Evolutionary conservation across 1,140 invertebrate genomes (phyloP), one percentile per base, ranked within the genome.

Genomic region (Odontomachus brunneus): DNA sequence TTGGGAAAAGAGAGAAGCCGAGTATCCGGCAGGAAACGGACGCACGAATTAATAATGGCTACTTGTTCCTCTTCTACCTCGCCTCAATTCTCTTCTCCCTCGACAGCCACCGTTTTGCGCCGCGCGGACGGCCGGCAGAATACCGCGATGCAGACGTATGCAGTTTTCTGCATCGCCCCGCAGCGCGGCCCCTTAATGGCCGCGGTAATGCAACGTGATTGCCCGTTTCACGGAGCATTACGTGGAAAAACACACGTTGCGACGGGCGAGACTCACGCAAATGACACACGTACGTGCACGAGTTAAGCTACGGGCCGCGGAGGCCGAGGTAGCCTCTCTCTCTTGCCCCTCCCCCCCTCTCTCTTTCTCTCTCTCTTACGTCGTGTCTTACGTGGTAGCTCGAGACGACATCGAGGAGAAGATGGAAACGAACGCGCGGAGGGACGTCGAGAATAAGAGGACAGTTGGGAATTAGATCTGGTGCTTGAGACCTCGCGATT

Each of bases 151-250:
- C 59, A 62, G 62, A 66, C 67, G 29, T 62, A 73, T 62, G 55
- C 60, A 66, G 78, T 85, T 83, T 84, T 74, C 49, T 62, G 75
- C 51, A 86, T 73, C 72, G 71, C 78, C 82, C 84, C 75, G 87
- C 86, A 83, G 89, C 88, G 66, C 82, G 83, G 88, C 78, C 66
- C 60, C 55, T 83, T 84, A 74, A 85, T 83, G 82, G 83, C 82
- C 83, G 83, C 82, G 78, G 82, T 87, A 89, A 89, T 84, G 78
- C 82, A 90, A 88, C 86, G 84, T 88, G 90, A 91, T 90, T 89
- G 88, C 71, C 84, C 67, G 85, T 89, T 90, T 90, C 88, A 89
- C 84, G 90, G 86, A 81, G 81, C 90, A 90, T 91, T 90, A 89
- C 87, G 84, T 82, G 88, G 85, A 90, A 90, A 91, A 88, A 86